A percentile compares a stretch with the other conserved stretches of the same genome.
Conservation (phyloP, 2,888 invertebrate genomes). For the Nebria salina region DNA sequence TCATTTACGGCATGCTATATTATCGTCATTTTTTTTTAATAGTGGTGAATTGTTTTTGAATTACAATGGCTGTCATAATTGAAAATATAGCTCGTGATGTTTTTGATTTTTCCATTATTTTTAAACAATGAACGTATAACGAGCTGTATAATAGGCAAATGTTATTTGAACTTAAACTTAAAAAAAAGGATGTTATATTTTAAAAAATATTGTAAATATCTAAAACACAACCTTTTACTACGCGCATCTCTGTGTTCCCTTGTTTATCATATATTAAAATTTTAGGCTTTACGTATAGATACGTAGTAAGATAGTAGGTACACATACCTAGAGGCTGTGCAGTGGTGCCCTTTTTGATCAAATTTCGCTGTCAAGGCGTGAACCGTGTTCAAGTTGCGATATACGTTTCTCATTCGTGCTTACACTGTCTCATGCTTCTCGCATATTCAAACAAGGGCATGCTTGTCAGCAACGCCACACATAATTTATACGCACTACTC, state of each 20-base stretch:
- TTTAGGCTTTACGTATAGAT: neutral
- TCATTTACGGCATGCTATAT: too few relatives aligned
- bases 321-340: neutral
- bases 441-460: neutral
- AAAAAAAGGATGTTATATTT: neutral
- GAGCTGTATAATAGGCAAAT: too few relatives aligned
- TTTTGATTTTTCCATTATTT: too few relatives aligned
- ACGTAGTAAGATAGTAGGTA: neutral
- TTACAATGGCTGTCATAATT: too few relatives aligned
- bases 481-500: slow-evolving; percentile 1
- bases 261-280: neutral
- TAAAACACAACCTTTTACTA: neutral
- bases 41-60: too few relatives aligned
- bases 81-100: too few relatives aligned
- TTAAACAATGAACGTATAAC: too few relatives aligned
- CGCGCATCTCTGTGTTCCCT: neutral
- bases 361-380: neutral
- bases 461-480: neutral
- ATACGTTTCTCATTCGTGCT: neutral
- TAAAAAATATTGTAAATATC: neutral
- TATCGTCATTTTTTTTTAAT: too few relatives aligned
- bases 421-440: neutral
- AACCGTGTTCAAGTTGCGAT: neutral
- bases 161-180: too few relatives aligned
- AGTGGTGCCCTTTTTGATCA: neutral